Base-by-base conservation (phyloP, 2,888 invertebrate genomes). In the Spodoptera picta region DNA sequence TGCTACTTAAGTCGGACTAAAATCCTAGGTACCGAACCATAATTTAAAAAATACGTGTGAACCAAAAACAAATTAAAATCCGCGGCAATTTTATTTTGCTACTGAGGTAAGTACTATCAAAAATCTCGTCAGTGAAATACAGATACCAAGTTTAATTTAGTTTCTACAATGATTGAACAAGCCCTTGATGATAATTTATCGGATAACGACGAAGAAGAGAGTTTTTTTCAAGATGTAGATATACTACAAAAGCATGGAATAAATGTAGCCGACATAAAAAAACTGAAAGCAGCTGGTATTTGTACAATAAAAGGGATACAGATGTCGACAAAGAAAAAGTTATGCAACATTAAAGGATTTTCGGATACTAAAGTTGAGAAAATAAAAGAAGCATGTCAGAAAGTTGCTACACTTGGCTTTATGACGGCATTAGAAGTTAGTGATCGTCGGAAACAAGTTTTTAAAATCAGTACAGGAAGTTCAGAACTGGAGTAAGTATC, bases 281-380 rank as follows among this genome's bases (percentile, higher is more conserved):
- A 97, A 87, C 87, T 98, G 75, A 97, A 97, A 89, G 94, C 95
- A 12, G 95, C 96, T 51, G 97, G 97, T 73, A 97, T 98, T 80
- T 97, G 97, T 82, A 98, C 97, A 0, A 95, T 98, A 52, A 97
- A 97, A 93, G 98, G 97, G 0, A 94, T 97, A 60, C 97, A 97
- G 86, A 98, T 98, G 98, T 96, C 95, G 2, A 97, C 97, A 11
- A 96, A 95, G 82, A 97, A 97, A 84, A 97, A 96, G 83, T 86
- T 98, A 58, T 95, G 96, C 78, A 95, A 95, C 75, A 96, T 97
- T 57, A 97, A 97, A 92, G 97, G 97, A 5, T 96, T 97, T 82
- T 96, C 97, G 23, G 97, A 97, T 79, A 96, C 96, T 4, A 97
- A 97, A 92, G 96, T 97, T 52, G 96, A 97, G 62, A 97, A 97